Evolutionary conservation across 30 jellyfish, hydroid and myxozoan species (phyloP), one percentile per base, ranked within the genome.

Genomic region (Chironex yamaguchii): DNA sequence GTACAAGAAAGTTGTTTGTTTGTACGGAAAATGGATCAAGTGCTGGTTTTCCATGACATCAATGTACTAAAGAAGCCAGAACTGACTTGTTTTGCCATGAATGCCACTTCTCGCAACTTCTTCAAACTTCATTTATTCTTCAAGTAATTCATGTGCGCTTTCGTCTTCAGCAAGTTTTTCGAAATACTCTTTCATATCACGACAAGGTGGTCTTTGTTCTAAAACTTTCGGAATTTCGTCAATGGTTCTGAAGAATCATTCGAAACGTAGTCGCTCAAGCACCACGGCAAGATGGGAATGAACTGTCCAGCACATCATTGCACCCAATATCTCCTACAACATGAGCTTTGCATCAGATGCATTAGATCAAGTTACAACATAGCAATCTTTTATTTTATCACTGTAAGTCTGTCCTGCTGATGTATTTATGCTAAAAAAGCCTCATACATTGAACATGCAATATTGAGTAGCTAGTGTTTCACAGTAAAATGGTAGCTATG

Each of bases 281-380:
- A 33, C 84, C 33, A 35, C 91, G 1, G 86, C 49, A 33, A 79
- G 27, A 12, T 4, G 62, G 29, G 24, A 22, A 29, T 84, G 89
- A 32, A 84, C 82, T 4, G 73, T 42, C 89, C 90, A 84, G 21
- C 69, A 48, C n/a, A n/a, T n/a, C n/a, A n/a, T n/a, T n/a, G n/a
- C n/a, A n/a, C n/a, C n/a, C n/a, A n/a, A n/a, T n/a, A n/a, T n/a
- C n/a, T n/a, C n/a, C n/a, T n/a, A n/a, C n/a, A n/a, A n/a, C n/a
- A n/a, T n/a, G n/a, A n/a, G n/a, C n/a, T n/a, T n/a, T n/a, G n/a
- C n/a, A n/a, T n/a, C n/a, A n/a, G n/a, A n/a, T n/a, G n/a, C n/a
- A n/a, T n/a, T n/a, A n/a, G n/a, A n/a, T n/a, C n/a, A n/a, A n/a
- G n/a, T n/a, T n/a, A n/a, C n/a, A n/a, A n/a, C n/a, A n/a, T n/a